These are phyloP conservation scores for Numenius phaeopus DNA, from an alignment of 2,797 vertebrate species.

Conservation along the genomic window DNA sequence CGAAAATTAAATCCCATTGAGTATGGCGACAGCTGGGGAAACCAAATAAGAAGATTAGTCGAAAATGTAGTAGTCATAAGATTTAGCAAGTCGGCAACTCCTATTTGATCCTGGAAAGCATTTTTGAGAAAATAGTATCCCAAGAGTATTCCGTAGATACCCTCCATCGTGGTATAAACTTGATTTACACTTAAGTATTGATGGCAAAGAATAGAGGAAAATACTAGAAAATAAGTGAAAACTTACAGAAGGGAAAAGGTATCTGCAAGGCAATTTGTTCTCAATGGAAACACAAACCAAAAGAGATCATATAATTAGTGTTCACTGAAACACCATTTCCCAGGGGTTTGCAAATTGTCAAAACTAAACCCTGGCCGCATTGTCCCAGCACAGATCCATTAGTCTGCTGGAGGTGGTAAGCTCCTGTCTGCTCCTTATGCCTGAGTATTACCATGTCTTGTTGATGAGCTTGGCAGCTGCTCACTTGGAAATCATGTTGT, in stretches of 20 bases:
- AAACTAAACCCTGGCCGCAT: background rate
- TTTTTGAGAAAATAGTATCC: background rate
- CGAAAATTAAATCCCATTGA: conserved; percentile 53
- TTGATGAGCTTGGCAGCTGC: conserved; percentile 39
- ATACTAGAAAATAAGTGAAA: background rate
- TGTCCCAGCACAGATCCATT: background rate
- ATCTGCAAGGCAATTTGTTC: background rate
- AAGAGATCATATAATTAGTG: background rate
- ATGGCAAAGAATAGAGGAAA: background rate
- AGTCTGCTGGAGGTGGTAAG: background rate
- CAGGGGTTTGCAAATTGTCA: background rate
- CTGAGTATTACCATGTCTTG: background rate
- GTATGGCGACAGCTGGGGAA: conserved; percentile 14
- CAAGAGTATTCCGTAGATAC: background rate
- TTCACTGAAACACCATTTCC: background rate
- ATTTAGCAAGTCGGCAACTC: background rate
- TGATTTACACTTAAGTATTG: background rate
- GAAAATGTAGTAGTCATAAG: background rate
- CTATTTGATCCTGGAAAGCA: conserved; percentile 11
- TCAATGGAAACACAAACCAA: background rate
- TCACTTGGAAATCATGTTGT: background rate
- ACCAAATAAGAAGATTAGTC: conserved; percentile 55
- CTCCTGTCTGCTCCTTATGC: background rate
- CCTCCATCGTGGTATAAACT: background rate
- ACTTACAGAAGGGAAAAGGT: background rate